Conservation (phyloP, 2,888 invertebrate species). For the Plemyria rubiginata region DNA sequence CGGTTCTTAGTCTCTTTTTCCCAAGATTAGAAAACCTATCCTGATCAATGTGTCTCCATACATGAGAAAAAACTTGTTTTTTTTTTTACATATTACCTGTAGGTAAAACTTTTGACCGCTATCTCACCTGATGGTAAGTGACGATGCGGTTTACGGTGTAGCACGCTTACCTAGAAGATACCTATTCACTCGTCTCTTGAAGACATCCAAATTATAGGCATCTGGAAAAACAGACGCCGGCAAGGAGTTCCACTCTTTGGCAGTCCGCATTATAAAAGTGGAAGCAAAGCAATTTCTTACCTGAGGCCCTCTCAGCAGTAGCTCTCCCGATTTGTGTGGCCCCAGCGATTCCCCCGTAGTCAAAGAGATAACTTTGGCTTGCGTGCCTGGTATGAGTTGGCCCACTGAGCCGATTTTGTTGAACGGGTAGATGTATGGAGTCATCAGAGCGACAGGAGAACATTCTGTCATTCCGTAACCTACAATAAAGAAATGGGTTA, state of each 20-base stretch:
- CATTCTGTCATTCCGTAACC: constrained; percentile 90
- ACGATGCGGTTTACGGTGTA: no score
- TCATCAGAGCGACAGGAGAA: constrained; percentile 87
- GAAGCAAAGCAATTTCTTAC: constrained; percentile 57
- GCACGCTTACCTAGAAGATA: no score
- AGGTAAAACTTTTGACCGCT: no score
- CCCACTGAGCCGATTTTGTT: constrained; percentile 89
- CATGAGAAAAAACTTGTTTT: no score
- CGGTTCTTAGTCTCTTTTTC: background rate
- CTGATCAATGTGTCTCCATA: no score
- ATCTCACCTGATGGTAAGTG: no score
- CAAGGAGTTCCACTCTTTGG: no score
- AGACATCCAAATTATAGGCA: no score
- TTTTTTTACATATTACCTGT: no score
- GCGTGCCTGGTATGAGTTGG: constrained; percentile 87
- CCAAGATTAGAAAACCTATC: background rate
- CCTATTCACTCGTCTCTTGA: no score
- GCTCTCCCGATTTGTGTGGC: constrained; percentile 88
- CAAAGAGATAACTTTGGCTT: constrained; percentile 86
- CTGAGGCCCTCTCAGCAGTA: constrained; percentile 90
- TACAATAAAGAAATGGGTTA: constrained; percentile 47
- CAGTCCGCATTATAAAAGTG: no score
- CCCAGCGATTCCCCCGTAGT: constrained; percentile 83
- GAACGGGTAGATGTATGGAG: constrained; percentile 83
- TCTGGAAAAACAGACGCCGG: no score